These are phyloP conservation scores for Urocyon cinereoargenteus DNA, from an alignment of 2,797 vertebrate species.

Conservation along the genomic window DNA sequence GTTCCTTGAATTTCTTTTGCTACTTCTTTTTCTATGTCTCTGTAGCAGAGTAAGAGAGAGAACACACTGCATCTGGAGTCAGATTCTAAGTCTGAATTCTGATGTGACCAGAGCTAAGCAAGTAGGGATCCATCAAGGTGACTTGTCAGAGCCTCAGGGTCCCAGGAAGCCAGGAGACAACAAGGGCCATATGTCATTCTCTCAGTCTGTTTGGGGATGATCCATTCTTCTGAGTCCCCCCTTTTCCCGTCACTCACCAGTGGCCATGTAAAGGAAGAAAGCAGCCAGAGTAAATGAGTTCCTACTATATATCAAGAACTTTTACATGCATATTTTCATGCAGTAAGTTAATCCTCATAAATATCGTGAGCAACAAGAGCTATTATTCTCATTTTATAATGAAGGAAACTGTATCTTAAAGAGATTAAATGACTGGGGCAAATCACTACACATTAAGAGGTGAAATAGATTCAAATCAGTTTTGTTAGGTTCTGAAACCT, in stretches of 20 bases:
- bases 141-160: background rate
- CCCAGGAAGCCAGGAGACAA: background rate
- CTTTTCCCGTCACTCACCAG: background rate
- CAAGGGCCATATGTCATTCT: background rate
- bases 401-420: conserved; percentile 27
- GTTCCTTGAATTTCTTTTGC: conserved; percentile 31
- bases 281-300: conserved; percentile 1
- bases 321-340: background rate
- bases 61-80: background rate
- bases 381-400: conserved; percentile 1
- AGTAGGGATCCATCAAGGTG: background rate
- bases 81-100: background rate
- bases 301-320: background rate
- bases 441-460: background rate
- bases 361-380: background rate
- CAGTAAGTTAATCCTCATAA: background rate
- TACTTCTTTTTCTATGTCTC: background rate
- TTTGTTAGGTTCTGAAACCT: conserved; percentile 39
- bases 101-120: background rate
- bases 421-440: conserved; percentile 29
- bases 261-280: background rate
- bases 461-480: conserved; percentile 7
- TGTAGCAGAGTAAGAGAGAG: background rate
- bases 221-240: background rate
- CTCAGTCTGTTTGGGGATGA: background rate